phyloP scores from a whole-genome alignment of 2,797 vertebrate species.

The Rhinophrynus dorsalis region DNA sequence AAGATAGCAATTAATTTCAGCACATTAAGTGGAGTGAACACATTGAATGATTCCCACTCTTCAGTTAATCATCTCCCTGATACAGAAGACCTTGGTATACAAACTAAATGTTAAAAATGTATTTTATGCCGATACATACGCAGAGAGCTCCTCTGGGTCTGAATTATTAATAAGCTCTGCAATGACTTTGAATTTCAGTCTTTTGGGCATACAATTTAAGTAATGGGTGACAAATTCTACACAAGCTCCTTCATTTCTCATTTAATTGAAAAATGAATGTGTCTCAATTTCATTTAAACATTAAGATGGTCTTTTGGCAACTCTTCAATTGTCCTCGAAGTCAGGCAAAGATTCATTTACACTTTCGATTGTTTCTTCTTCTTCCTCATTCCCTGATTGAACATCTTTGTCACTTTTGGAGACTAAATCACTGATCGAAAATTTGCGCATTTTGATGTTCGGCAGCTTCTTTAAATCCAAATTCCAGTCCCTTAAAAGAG shows the following conservation, averaged over 20 bases:
- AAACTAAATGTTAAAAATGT: no score
- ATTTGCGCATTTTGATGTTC: constrained; percentile 88
- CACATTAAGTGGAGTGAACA: constrained; percentile 12
- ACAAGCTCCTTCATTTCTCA: constrained; percentile 21
- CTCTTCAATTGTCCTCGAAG: constrained; percentile 52
- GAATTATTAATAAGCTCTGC: constrained; percentile 25
- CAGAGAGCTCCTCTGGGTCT: neutral
- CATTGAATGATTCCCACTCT: constrained; percentile 11
- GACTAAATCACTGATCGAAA: constrained; percentile 71
- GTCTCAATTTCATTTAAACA: constrained; percentile 29
- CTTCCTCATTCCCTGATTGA: constrained; percentile 45
- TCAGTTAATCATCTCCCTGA: constrained; percentile 21
- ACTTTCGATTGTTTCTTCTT: constrained; percentile 54
- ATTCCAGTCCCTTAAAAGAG: constrained; percentile 83
- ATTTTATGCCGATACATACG: no score
- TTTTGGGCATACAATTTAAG: neutral
- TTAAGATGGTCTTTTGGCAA: constrained; percentile 45
- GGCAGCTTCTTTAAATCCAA: constrained; percentile 91
- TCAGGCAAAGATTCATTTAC: constrained; percentile 46
- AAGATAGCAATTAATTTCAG: constrained; percentile 1
- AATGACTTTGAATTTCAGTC: constrained; percentile 8
- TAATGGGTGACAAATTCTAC: constrained; percentile 18
- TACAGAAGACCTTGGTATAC: neutral
- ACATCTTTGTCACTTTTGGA: constrained; percentile 47
- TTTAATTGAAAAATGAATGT: constrained; percentile 43